Conservation (phyloP, 1,140 invertebrate genomes). For the Brachionus rubens region DNA sequence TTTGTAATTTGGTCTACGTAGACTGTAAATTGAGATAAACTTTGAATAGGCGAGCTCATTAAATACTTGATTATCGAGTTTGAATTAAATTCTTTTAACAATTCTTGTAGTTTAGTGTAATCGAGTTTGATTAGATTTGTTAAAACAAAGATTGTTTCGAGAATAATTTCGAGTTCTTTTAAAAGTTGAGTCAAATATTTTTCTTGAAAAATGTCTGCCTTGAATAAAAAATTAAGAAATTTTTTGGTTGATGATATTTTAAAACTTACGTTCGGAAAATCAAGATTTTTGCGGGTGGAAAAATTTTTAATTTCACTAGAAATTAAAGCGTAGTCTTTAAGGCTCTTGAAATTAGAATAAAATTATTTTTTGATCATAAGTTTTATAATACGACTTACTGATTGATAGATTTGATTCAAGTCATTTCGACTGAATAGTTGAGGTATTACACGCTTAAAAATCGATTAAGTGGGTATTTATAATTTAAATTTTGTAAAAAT, state of each 20-base stretch:
- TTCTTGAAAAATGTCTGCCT: background rate
- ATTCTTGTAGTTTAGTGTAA: conserved; percentile 15
- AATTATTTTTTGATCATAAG: background rate
- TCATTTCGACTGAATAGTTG: background rate
- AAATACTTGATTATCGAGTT: conserved; percentile 27
- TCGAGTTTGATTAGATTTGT: conserved; percentile 3
- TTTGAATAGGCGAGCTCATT: background rate
- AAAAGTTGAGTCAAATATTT: background rate
- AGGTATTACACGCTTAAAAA: background rate
- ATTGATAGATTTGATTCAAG: conserved; percentile 15
- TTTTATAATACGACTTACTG: background rate
- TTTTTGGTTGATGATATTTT: background rate
- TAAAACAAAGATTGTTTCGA: background rate
- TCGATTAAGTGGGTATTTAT: too few relatives aligned
- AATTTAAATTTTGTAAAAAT: too few relatives aligned
- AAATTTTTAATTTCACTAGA: conserved; percentile 38
- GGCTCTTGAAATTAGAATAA: background rate
- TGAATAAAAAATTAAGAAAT: background rate
- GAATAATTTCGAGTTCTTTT: conserved; percentile 11
- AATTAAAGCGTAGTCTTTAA: background rate
- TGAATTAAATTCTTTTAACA: conserved; percentile 3
- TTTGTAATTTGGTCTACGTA: conserved; percentile 17
- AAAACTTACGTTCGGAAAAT: conserved; percentile 15
- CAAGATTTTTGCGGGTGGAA: background rate
- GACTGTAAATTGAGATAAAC: background rate